These are phyloP conservation scores for Drosophila varians DNA, from an alignment of 1,140 invertebrate species.

Conservation along the genomic window DNA sequence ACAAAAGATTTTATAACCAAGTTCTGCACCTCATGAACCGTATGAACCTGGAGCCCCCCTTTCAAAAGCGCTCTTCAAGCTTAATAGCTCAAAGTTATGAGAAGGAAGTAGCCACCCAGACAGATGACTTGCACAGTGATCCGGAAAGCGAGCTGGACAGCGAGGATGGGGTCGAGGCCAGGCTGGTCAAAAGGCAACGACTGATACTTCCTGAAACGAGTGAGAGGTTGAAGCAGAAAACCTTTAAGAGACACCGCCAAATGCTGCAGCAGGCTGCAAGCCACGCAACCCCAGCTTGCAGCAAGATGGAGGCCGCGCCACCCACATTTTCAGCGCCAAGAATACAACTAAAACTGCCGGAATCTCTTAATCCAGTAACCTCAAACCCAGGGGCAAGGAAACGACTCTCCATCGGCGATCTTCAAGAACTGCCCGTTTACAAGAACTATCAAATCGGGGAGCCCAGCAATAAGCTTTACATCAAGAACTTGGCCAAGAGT, in stretches of 20 bases:
- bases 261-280: slow-evolving; percentile 45
- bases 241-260: slow-evolving; percentile 51
- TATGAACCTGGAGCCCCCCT: slow-evolving; percentile 96
- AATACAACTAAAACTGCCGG: slow-evolving; percentile 58
- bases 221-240: slow-evolving; percentile 10
- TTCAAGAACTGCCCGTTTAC: slow-evolving; percentile 91
- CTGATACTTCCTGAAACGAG: background rate
- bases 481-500: slow-evolving; percentile 95
- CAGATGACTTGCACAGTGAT: slow-evolving; percentile 36
- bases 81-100: background rate
- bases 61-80: slow-evolving; percentile 80
- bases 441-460: slow-evolving; percentile 94
- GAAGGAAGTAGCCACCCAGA: slow-evolving; percentile 41
- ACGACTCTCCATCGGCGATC: slow-evolving; percentile 89
- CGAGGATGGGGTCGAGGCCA: slow-evolving; percentile 66
- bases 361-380: background rate
- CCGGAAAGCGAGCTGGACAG: slow-evolving; percentile 87
- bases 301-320: background rate
- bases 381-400: background rate
- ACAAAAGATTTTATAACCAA: slow-evolving; percentile 93
- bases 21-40: slow-evolving; percentile 97
- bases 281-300: background rate
- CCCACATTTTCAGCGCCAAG: slow-evolving; percentile 17
- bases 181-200: slow-evolving; percentile 85
- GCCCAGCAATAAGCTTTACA: slow-evolving; percentile 92